Conservation (phyloP, 2,113 vertebrate genomes). For the Engraulis encrasicolus region DNA sequence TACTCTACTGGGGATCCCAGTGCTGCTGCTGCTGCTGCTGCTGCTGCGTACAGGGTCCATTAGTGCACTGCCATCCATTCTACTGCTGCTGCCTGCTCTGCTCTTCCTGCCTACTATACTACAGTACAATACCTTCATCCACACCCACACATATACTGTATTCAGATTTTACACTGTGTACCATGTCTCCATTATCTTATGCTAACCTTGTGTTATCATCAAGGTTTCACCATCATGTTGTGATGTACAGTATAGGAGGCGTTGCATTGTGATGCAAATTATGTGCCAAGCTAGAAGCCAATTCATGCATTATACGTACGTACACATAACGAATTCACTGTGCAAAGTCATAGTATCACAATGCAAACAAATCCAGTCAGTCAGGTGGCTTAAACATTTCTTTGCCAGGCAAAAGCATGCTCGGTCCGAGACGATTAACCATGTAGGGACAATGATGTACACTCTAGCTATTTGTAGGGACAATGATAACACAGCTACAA, state of each 20-base stretch:
- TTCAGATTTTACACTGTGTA: too few relatives aligned
- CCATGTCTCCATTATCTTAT: too few relatives aligned
- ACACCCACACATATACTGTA: too few relatives aligned
- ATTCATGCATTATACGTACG: not conserved
- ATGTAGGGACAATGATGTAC: too few relatives aligned
- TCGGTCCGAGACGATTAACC: too few relatives aligned
- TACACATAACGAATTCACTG: not conserved
- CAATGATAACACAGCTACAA: not conserved
- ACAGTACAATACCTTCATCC: too few relatives aligned
- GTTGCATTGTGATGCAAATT: not conserved
- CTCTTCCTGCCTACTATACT: not conserved
- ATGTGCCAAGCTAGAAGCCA: not conserved
- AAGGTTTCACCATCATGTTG: too few relatives aligned
- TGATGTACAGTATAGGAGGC: not conserved
- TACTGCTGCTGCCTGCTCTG: not conserved
- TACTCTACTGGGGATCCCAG: not conserved
- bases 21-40: not conserved
- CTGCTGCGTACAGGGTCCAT: not conserved
- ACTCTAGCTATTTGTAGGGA: too few relatives aligned
- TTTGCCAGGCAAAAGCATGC: too few relatives aligned
- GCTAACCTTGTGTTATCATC: too few relatives aligned
- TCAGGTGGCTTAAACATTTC: not conserved
- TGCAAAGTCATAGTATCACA: not conserved
- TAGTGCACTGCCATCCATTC: not conserved
- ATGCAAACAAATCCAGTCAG: not conserved